phyloP scores from a whole-genome alignment of 2,888 invertebrate genomes.

The Noctua fimbriata region DNA sequence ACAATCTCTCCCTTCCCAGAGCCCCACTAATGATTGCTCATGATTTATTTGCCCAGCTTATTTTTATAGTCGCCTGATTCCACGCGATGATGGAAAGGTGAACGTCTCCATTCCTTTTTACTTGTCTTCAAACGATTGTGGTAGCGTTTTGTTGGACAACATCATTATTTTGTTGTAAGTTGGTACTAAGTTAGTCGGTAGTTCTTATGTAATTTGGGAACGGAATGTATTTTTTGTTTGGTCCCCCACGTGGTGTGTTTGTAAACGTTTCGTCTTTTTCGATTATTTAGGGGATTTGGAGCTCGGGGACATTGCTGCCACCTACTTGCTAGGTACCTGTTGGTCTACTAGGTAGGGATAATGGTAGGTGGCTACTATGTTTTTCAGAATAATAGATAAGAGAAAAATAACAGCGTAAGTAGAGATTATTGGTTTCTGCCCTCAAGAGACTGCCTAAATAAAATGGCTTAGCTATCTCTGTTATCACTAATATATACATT shows the following conservation, averaged over 20 bases:
- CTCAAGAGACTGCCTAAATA: too few relatives aligned
- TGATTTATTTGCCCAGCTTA: constrained; percentile 86
- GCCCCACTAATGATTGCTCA: constrained; percentile 87
- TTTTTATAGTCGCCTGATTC: constrained; percentile 84
- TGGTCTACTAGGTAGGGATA: not conserved
- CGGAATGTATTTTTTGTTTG: constrained; percentile 11
- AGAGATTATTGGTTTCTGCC: not conserved
- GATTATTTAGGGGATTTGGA: not conserved
- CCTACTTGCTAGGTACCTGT: not conserved
- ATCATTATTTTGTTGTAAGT: constrained; percentile 34
- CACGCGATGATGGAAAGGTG: constrained; percentile 77
- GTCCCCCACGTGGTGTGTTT: not conserved
- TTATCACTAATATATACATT: too few relatives aligned
- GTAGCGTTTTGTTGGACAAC: constrained; percentile 30
- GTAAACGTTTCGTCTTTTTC: not conserved
- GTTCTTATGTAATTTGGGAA: constrained; percentile 24
- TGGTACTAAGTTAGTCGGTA: constrained; percentile 4
- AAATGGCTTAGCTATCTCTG: not conserved
- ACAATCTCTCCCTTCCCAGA: constrained; percentile 59
- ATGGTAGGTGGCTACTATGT: not conserved
- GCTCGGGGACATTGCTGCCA: not conserved
- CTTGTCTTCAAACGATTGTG: constrained; percentile 45
- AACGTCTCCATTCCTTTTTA: constrained; percentile 66
- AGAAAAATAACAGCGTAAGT: not conserved
- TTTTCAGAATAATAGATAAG: not conserved